Base-by-base conservation (phyloP, 2,797 vertebrate genomes). In the Trematomus bernacchii region DNA sequence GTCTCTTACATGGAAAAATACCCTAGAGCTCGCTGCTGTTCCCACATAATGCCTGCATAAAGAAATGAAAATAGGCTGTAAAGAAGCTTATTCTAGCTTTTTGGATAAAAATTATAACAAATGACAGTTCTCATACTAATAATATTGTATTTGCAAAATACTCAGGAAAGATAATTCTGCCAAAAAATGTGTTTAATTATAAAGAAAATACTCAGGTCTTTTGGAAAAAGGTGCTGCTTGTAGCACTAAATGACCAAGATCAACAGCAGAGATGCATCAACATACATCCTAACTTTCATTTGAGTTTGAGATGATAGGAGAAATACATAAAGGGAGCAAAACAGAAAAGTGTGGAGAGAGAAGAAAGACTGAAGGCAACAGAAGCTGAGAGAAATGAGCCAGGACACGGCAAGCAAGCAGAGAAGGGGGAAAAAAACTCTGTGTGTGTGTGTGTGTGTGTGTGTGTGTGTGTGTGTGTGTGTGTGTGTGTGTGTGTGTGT, bases 361-460 rank as follows among this genome's bases (percentile, higher is more conserved):
- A 68, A 54, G 30, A 71, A 62, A 63, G 18, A 70, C 16, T 64
- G 42, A 72, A 77, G 50, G 43, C 30, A 64, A 65, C 40, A 67
- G 12, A 83, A 43, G 33, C 73, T 64, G 66, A 63, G 37, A 77
- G 63, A 76, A 33, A 65, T 43, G 60, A 59, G 44, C 43, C 30
- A 74, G 59, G 55, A 13, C 50, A 74, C 60, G 64, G 84, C 54
- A 33, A 71, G 62, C 18, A 66, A 69, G 71, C 51, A 66, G 63
- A 66, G 51, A 23, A 33, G 30, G n/a, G 27, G 27, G 27, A 1
- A 46, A 54, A 44, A 65, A 61, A 51, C 40, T 43, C 23, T 44
- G 52, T 66, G 53, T 63, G 54, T 66, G 77, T 47, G 61, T 76
- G 69, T 60, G 52, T n/a, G 55, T 47, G 80, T 70, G 75, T 64